These are phyloP conservation scores for Brachylomia viminalis DNA, from an alignment of 2,888 invertebrate species.

Conservation along the genomic window DNA sequence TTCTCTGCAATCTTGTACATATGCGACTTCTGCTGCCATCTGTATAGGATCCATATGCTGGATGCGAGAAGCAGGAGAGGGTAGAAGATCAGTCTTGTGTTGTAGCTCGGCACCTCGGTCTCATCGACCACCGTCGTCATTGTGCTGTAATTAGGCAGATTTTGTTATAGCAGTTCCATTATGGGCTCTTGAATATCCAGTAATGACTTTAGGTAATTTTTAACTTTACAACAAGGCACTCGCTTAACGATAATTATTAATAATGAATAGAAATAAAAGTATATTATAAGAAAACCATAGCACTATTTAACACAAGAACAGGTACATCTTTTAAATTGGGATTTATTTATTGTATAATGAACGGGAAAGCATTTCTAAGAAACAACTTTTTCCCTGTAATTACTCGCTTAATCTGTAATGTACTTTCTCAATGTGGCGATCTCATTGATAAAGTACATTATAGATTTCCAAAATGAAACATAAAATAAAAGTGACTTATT, in stretches of 20 bases:
- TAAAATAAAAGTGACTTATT: too few relatives aligned
- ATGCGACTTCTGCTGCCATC: conserved; percentile 88
- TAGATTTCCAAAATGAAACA: neutral
- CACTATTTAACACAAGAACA: neutral
- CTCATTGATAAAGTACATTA: too few relatives aligned
- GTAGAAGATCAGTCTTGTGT: conserved; percentile 76
- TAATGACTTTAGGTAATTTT: neutral
- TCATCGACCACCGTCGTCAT: conserved; percentile 74
- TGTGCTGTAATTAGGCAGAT: conserved; percentile 57
- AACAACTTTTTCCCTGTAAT: neutral
- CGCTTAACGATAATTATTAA: neutral
- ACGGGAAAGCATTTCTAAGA: neutral
- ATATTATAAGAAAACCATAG: neutral
- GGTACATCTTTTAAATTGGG: neutral
- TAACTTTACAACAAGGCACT: neutral
- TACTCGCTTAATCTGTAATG: neutral
- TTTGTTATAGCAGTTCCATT: neutral
- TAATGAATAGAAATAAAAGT: neutral
- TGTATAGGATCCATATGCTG: conserved; percentile 79
- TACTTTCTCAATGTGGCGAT: too few relatives aligned
- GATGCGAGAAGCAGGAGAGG: conserved; percentile 78
- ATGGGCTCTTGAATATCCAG: neutral
- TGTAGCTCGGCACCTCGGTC: conserved; percentile 59
- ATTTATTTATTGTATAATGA: neutral
- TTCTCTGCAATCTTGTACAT: conserved; percentile 91